These are phyloP conservation scores for Diarsia brunnea DNA, from an alignment of 2,888 invertebrate species.

Conservation along the genomic window DNA sequence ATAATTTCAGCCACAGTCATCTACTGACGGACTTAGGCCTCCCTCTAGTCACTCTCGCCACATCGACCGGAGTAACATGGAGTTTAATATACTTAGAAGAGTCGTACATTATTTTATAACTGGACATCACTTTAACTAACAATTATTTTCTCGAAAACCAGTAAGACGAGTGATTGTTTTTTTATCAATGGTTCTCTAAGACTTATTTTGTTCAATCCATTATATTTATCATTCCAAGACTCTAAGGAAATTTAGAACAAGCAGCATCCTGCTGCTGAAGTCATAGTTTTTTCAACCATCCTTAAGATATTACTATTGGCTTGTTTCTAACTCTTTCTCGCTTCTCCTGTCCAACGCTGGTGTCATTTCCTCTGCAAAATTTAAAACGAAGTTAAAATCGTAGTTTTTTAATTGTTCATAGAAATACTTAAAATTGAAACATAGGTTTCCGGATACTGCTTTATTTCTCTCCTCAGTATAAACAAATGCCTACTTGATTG, in stretches of 20 bases:
- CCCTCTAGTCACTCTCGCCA: background rate
- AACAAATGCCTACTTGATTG: background rate
- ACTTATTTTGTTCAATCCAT: slow-evolving; percentile 6
- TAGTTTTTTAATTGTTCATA: background rate
- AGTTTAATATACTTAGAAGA: background rate
- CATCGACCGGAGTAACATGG: background rate
- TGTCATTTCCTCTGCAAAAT: slow-evolving; percentile 81
- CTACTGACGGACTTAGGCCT: background rate
- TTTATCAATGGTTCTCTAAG: background rate
- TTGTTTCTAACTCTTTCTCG: slow-evolving; percentile 62
- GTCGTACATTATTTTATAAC: too few species aligned
- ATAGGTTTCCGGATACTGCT: background rate
- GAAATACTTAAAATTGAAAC: too few species aligned
- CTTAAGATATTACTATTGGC: slow-evolving; percentile 19
- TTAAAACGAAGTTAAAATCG: background rate
- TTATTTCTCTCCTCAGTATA: background rate
- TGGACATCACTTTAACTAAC: background rate
- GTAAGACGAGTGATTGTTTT: background rate
- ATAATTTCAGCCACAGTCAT: background rate
- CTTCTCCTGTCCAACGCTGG: slow-evolving; percentile 70
- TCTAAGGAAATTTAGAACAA: background rate
- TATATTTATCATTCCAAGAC: background rate
- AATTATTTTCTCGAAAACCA: background rate
- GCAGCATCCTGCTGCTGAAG: background rate
- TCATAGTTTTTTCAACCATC: background rate